Conservation (phyloP, 2,113 vertebrate genomes). For the Atlantisia rogersi region DNA sequence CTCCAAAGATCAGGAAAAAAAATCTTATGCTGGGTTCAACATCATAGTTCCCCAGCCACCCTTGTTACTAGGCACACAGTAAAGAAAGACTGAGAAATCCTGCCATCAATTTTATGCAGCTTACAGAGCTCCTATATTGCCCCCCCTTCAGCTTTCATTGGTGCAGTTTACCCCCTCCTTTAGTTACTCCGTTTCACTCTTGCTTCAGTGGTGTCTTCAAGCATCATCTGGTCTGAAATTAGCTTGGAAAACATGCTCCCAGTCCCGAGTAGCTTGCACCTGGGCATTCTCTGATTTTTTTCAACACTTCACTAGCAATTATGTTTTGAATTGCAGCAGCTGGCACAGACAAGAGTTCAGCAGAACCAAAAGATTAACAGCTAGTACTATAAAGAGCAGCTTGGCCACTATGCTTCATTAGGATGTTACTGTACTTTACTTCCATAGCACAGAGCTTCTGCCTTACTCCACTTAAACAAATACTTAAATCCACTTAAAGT, state of each 20-base stretch:
- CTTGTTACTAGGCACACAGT: background rate
- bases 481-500: background rate
- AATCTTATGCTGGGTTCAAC: background rate
- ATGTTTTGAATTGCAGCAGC: background rate
- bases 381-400: background rate
- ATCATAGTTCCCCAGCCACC: background rate
- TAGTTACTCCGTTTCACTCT: background rate
- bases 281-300: background rate
- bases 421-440: background rate
- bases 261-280: background rate
- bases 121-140: background rate
- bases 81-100: background rate
- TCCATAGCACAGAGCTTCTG: background rate
- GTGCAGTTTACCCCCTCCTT: background rate
- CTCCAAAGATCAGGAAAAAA: background rate
- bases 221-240: background rate
- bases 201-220: background rate
- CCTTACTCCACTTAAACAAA: background rate
- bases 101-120: background rate
- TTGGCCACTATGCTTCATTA: rapidly evolving
- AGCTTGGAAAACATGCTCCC: background rate
- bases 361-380: background rate
- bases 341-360: background rate
- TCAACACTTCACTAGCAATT: background rate
- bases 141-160: background rate